Evolutionary conservation across 1,140 invertebrate species (phyloP).

Genomic region (Kradibia gibbosae): DNA sequence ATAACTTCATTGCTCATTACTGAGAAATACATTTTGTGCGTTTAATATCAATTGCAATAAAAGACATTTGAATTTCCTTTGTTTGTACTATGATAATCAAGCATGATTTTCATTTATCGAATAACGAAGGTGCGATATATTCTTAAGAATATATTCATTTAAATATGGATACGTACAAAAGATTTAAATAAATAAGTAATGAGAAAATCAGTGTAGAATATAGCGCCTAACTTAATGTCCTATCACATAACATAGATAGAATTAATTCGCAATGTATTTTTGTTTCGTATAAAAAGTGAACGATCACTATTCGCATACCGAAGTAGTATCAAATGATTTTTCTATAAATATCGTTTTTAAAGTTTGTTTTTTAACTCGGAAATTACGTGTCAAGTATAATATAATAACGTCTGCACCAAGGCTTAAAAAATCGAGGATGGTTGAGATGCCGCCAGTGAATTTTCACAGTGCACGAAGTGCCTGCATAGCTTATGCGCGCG

Average conservation of each 20-base stretch:
- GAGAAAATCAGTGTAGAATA: neutral
- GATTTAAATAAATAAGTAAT: conserved; percentile 19
- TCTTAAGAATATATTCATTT: neutral
- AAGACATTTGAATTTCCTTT: neutral
- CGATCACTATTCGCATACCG: neutral
- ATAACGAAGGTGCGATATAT: neutral
- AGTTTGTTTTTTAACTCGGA: neutral
- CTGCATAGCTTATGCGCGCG: neutral
- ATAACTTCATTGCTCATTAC: neutral
- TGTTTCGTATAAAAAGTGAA: neutral
- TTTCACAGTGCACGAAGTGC: neutral
- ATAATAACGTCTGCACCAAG: neutral
- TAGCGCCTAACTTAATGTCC: neutral
- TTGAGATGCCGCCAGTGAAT: neutral
- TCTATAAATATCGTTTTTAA: neutral
- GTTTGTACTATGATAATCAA: neutral
- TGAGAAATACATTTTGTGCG: neutral
- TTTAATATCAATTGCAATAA: neutral
- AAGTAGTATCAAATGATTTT: neutral
- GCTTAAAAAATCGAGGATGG: neutral
- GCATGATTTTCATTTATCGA: neutral
- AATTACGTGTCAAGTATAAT: neutral
- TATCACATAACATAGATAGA: neutral
- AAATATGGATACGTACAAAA: neutral
- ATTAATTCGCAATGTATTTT: neutral